These are phyloP conservation scores for Coregonus sp. DNA, from an alignment of 2,797 vertebrate genomes.

Conservation along the genomic window DNA sequence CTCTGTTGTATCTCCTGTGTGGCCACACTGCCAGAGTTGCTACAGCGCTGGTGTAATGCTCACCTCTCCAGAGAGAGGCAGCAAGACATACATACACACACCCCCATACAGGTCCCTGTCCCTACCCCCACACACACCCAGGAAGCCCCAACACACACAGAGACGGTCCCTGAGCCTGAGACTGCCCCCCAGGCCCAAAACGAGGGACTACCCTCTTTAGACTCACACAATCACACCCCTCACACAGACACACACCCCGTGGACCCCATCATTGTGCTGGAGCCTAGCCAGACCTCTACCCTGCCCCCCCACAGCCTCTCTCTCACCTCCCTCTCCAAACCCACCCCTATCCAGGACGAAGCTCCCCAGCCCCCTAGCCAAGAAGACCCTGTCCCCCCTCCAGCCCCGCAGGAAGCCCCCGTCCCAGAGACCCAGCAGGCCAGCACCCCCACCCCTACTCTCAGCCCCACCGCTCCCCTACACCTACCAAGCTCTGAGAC, in stretches of 20 bases:
- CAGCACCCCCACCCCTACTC: slow-evolving; percentile 51
- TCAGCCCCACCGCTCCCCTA: slow-evolving; percentile 8
- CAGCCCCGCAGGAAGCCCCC: slow-evolving; percentile 42
- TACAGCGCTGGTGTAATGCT: slow-evolving; percentile 85
- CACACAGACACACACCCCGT: slow-evolving; percentile 61
- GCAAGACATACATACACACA: slow-evolving; percentile 51
- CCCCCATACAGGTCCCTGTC: slow-evolving; percentile 20
- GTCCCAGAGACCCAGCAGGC: slow-evolving; percentile 64
- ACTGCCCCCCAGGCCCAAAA: slow-evolving; percentile 14
- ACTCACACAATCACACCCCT: slow-evolving; percentile 18
- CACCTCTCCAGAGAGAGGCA: slow-evolving; percentile 72
- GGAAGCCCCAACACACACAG: slow-evolving; percentile 48
- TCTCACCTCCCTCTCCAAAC: slow-evolving; percentile 71
- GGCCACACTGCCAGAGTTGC: slow-evolving; percentile 87
- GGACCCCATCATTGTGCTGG: slow-evolving; percentile 76
- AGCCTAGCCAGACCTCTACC: slow-evolving; percentile 86
- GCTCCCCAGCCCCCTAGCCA: slow-evolving; percentile 63
- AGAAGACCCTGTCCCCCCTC: slow-evolving; percentile 55
- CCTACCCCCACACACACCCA: slow-evolving; percentile 30
- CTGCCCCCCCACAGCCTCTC: slow-evolving; percentile 80
- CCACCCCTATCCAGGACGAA: slow-evolving; percentile 71
- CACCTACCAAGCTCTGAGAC: slow-evolving; percentile 65
- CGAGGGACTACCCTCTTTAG: slow-evolving; percentile 30
- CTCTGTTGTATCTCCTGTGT: slow-evolving; percentile 79
- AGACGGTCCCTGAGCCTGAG: slow-evolving; percentile 50